Percentiles rank a stretch among this genome's conserved stretches.
These are phyloP conservation scores for Palythoa grandiflora DNA, from an alignment of 92 coral and sea anemone genomes.

Conservation along the genomic window DNA sequence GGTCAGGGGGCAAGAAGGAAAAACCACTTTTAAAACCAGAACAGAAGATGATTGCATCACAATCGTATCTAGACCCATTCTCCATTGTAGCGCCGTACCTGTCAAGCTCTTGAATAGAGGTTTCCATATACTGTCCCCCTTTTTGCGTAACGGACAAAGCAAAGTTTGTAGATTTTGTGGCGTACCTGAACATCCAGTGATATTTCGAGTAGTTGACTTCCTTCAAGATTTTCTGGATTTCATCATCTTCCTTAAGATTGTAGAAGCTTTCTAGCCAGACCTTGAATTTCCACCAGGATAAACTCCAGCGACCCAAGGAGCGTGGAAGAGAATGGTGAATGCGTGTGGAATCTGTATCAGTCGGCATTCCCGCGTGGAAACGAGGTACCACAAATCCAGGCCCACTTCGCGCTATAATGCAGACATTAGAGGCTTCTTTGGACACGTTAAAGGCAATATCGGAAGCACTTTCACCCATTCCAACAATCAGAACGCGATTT, in stretches of 20 bases:
- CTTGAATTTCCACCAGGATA: conserved; percentile 18
- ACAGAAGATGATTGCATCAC: conserved; percentile 13
- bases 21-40: conserved; percentile 6
- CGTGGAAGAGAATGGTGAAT: conserved; percentile 1
- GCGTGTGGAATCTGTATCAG: conserved; percentile 12
- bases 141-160: background rate
- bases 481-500: conserved; percentile 24
- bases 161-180: conserved; percentile 25
- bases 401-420: conserved; percentile 18
- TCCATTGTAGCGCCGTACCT: conserved; percentile 33
- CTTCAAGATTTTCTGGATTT: background rate
- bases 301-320: background rate
- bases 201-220: background rate
- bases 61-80: conserved; percentile 15
- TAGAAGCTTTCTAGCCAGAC: conserved; percentile 31
- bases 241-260: conserved; percentile 19
- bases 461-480: conserved; percentile 38
- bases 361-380: conserved; percentile 27
- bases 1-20: conserved; percentile 28
- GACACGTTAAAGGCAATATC: conserved; percentile 42
- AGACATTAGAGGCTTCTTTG: conserved; percentile 27
- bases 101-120: conserved; percentile 12
- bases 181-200: conserved; percentile 18
- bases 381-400: conserved; percentile 20
- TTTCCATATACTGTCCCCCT: conserved; percentile 25